These are phyloP conservation scores for Drosophila elegans DNA, from an alignment of 1,140 invertebrate species.

Conservation along the genomic window DNA sequence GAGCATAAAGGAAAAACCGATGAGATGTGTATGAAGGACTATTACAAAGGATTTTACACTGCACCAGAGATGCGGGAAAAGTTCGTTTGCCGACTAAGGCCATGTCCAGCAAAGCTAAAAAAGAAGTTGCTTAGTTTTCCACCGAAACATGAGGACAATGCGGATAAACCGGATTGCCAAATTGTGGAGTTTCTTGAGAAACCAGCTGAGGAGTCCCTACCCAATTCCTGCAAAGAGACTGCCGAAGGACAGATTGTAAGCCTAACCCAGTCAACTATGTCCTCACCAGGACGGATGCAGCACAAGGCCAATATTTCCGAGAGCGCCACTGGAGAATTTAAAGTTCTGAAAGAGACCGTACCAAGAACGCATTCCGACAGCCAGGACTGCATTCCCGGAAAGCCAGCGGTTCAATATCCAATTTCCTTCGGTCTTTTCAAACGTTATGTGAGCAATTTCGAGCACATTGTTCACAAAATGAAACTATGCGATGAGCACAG, in stretches of 20 bases:
- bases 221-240: too few relatives aligned
- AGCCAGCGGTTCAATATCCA: not conserved
- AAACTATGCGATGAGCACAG: conserved; percentile 1
- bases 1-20: conserved; percentile 13
- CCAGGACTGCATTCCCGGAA: too few relatives aligned
- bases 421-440: conserved; percentile 10
- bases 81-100: conserved; percentile 18
- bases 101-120: conserved; percentile 29
- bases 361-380: too few relatives aligned
- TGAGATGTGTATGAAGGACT: conserved; percentile 8
- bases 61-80: conserved; percentile 19
- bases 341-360: too few relatives aligned
- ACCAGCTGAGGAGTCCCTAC: too few relatives aligned
- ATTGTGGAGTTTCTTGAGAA: too few relatives aligned
- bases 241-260: too few relatives aligned
- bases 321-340: too few relatives aligned
- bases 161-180: not conserved
- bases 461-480: conserved; percentile 38
- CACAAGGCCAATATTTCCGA: too few relatives aligned
- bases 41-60: conserved; percentile 33
- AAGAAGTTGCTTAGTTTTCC: conserved; percentile 28
- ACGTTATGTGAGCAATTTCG: conserved; percentile 19
- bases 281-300: too few relatives aligned
- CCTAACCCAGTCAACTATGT: too few relatives aligned
- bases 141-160: not conserved